These are phyloP conservation scores for Adelges cooleyi DNA, from an alignment of 1,140 invertebrate species.

Conservation along the genomic window DNA sequence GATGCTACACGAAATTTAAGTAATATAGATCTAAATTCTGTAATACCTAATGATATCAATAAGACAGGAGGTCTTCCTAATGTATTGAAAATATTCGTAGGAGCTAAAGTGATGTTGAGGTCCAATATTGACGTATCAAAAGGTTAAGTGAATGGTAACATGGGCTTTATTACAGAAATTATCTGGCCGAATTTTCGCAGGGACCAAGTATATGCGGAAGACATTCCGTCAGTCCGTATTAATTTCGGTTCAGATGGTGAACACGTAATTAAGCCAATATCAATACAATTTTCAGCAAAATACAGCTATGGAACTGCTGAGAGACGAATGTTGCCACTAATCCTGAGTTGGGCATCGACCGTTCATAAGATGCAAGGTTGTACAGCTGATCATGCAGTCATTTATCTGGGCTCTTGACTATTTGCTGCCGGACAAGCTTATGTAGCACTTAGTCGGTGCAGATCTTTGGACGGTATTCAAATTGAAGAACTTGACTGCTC, in stretches of 20 bases:
- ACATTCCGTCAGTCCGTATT: constrained; percentile 33
- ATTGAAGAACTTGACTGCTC: not conserved
- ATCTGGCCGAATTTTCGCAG: constrained; percentile 34
- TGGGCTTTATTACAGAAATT: constrained; percentile 35
- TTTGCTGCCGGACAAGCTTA: not conserved
- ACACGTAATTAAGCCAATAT: constrained; percentile 30
- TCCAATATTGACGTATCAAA: constrained; percentile 36
- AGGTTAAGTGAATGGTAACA: constrained; percentile 37
- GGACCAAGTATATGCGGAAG: constrained; percentile 32
- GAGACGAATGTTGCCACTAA: constrained; percentile 37
- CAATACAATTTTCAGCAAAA: constrained; percentile 31
- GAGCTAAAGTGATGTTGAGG: constrained; percentile 36
- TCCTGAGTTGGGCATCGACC: constrained; percentile 37
- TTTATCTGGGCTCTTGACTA: constrained; percentile 35
- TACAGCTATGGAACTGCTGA: constrained; percentile 33
- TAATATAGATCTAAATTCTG: constrained; percentile 32
- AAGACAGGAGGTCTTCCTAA: constrained; percentile 31
- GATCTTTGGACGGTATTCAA: not conserved
- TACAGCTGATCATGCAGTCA: constrained; percentile 36
- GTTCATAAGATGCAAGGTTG: constrained; percentile 38
- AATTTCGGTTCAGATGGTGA: constrained; percentile 30
- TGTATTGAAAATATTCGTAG: constrained; percentile 33
- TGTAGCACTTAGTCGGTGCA: not conserved
- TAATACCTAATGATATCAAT: constrained; percentile 35
- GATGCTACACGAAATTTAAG: constrained; percentile 33